Evolutionary conservation across 2,888 invertebrate species (phyloP), one percentile per base, ranked within the genome.

Genomic region (Harmothoe impar): DNA sequence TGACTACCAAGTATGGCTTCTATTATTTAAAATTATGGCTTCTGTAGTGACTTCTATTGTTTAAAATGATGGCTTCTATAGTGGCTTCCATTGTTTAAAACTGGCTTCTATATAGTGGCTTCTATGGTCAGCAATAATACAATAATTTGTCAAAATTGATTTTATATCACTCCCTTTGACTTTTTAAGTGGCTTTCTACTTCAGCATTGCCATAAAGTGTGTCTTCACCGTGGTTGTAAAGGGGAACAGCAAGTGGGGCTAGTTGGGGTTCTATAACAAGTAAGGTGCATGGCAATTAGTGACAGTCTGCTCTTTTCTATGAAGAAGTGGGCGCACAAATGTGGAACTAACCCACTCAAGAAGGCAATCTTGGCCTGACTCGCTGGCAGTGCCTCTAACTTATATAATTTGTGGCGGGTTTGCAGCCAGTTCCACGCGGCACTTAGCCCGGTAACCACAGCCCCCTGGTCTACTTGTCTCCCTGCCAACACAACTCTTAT

Each of bases 301-400:
- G 62, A 62, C 62, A 62, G 62, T n/a, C 15, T n/a, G 62, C 20
- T 62, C 3, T 20, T 62, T 62, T 20, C 62, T n/a, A n/a, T 62
- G 15, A 7, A 1, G 1, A 62, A 12, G n/a, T n/a, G 62, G 20
- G 62, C 15, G 7, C 62, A 62, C 23, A n/a, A 62, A n/a, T 29
- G 72, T 72, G 72, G 72, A 72, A 72, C 72, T 29, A 72, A 25
- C 72, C 25, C 72, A 72, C 72, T 72, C 72, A 29, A 29, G 72
- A 25, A 72, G 72, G n/a, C 72, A 72, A 72, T 15, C 72, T 72
- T 72, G 72, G 72, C 72, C 29, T 72, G 31, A 72, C 72, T 25
- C 15, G 25, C 72, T 72, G 72, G 72, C 72, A 72, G 15, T 15
- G 72, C 29, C 15, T 62, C 20, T 62, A 62, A 62, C 62, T 72